A percentile compares a stretch with the other conserved stretches of the same genome.
These are phyloP conservation scores for Pollenia amentaria DNA, from an alignment of 2,888 invertebrate species.

Conservation along the genomic window DNA sequence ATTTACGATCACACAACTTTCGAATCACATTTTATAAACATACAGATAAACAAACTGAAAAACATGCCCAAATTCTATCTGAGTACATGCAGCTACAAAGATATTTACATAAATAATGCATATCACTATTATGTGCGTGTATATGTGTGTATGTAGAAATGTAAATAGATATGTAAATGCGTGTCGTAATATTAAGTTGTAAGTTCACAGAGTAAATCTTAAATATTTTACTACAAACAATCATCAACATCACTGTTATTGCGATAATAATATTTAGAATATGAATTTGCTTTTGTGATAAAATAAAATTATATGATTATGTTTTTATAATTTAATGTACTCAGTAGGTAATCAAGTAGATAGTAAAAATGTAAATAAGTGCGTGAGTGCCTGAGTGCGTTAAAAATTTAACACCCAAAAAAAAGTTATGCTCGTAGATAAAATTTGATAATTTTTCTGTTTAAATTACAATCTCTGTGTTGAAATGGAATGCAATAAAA, in stretches of 20 bases:
- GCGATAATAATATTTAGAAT: conserved; percentile 3
- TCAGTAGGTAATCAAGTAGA: neutral
- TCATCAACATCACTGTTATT: neutral
- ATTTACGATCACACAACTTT: conserved; percentile 77
- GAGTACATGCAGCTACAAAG: too few relatives aligned
- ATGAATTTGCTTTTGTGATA: neutral
- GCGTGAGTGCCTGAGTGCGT: neutral
- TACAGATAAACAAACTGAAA: neutral
- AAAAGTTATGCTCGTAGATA: neutral
- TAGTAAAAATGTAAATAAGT: neutral
- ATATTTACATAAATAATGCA: neutral
- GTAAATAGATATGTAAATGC: neutral
- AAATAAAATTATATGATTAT: conserved; percentile 46
- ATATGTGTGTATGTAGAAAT: conserved; percentile 9
- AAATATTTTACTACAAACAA: conserved; percentile 17
- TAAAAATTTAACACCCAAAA: conserved; percentile 11
- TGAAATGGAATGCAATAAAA: too few relatives aligned
- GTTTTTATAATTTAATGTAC: conserved; percentile 39
- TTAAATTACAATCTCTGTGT: too few relatives aligned
- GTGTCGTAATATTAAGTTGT: conserved; percentile 30
- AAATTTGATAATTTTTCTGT: too few relatives aligned
- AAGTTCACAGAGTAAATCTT: conserved; percentile 36
- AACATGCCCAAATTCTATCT: conserved; percentile 9
- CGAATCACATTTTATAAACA: conserved; percentile 36
- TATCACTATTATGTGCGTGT: neutral